A percentile compares a stretch with the other conserved stretches of the same genome.
phyloP scores from a whole-genome alignment of 2,888 invertebrate genomes.

The Nemapogon koenigi region DNA sequence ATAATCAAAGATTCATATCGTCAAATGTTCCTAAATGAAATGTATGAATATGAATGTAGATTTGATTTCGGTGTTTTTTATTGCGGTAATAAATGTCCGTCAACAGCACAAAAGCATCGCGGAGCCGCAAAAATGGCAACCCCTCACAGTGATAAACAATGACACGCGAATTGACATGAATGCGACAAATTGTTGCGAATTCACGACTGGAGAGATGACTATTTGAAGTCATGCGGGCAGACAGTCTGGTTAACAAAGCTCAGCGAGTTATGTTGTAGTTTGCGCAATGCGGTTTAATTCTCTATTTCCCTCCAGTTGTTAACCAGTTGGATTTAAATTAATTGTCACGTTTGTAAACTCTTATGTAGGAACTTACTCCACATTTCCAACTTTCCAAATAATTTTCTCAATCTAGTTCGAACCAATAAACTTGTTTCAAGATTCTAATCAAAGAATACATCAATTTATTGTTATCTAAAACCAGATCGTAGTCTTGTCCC shows the following conservation, averaged over 20 bases:
- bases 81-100: too few relatives aligned
- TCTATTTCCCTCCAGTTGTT: conserved; percentile 11
- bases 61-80: too few relatives aligned
- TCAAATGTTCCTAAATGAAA: too few relatives aligned
- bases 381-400: too few relatives aligned
- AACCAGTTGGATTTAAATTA: too few relatives aligned
- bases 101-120: too few relatives aligned
- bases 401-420: conserved; percentile 5
- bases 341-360: too few relatives aligned
- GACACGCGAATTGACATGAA: conserved; percentile 15
- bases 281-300: conserved; percentile 26
- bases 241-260: conserved; percentile 31
- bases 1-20: too few relatives aligned
- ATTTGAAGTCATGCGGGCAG: conserved; percentile 26
- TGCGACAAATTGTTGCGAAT: conserved; percentile 22
- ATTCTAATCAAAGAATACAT: conserved; percentile 19
- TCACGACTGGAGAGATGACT: conserved; percentile 13
- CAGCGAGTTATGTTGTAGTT: conserved; percentile 21
- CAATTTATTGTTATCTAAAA: conserved; percentile 19
- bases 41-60: too few relatives aligned
- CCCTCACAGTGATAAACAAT: neutral
- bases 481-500: conserved; percentile 25
- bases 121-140: too few relatives aligned
- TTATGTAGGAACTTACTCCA: too few relatives aligned
- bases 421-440: conserved; percentile 23